phyloP scores from a whole-genome alignment of 2,888 invertebrate genomes.

The Dione juno region DNA sequence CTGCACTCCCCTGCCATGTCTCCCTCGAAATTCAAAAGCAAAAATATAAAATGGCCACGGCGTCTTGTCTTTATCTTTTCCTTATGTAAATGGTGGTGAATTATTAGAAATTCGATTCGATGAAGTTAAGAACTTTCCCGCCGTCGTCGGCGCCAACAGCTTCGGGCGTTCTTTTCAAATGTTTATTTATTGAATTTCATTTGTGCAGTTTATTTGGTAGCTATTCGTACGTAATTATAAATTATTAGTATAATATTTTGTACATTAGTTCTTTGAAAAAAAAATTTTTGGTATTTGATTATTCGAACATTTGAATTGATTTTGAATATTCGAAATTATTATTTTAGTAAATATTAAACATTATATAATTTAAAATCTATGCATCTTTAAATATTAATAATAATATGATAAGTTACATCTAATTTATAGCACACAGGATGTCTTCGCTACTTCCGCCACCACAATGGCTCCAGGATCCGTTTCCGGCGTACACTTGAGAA shows the following conservation, averaged over 20 bases:
- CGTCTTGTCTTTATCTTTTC: constrained; percentile 82
- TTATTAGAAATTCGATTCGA: constrained; percentile 73
- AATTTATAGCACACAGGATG: constrained; percentile 61
- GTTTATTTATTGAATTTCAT: neutral
- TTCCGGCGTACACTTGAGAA: constrained; percentile 73
- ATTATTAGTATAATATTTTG: too few relatives aligned
- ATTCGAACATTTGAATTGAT: too few relatives aligned
- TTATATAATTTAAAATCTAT: too few relatives aligned
- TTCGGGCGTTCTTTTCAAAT: constrained; percentile 34
- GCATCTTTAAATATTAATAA: too few relatives aligned
- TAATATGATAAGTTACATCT: constrained; percentile 7
- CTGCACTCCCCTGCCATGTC: constrained; percentile 55
- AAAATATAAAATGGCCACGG: constrained; percentile 75
- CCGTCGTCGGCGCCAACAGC: constrained; percentile 61
- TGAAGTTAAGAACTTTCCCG: constrained; percentile 77
- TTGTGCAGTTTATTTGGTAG: neutral
- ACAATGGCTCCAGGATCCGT: constrained; percentile 75
- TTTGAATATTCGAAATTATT: too few relatives aligned
- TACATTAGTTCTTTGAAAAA: too few relatives aligned
- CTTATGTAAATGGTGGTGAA: constrained; percentile 76
- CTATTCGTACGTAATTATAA: neutral
- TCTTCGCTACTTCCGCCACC: constrained; percentile 78
- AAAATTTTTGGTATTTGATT: too few relatives aligned
- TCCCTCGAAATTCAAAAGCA: constrained; percentile 71
- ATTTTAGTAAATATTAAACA: too few relatives aligned